Base-by-base conservation (phyloP, 35 echinoderm and acorn worm species). In the Ophiothrix spiculata region DNA sequence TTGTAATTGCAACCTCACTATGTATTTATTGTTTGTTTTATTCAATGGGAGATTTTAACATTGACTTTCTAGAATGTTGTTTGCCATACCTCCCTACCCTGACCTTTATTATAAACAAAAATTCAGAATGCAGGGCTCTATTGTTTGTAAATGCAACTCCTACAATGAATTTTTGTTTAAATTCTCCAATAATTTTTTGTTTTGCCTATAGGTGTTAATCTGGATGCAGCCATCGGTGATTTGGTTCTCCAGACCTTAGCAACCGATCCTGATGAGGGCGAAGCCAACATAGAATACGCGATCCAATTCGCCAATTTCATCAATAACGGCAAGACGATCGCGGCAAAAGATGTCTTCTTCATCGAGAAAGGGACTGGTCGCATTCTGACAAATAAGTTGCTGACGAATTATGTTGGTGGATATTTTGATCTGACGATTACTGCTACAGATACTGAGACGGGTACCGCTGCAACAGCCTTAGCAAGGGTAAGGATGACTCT, bases 341-440 rank as follows among this genome's bases (percentile, higher is more conserved):
- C 75, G 6, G 85, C 80, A 16, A 31, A 76, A 6, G 35, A 64
- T 56, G 83, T 80, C 0, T 97, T 97, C 89, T 73, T 45, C 74
- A 90, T 97, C 1, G 86, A 92, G 6, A 33, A 77, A 36, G 38
- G 25, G 15, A 89, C 90, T 25, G 94, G 94, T 23, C 64, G 75
- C 28, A 85, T 97, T 15, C 17, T 74, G 4, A 91, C 83, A 3
- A 91, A 75, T 39, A 84, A 88, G 23, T 25, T 64, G 17, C 80
- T 97, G 21, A 79, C 76, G 19, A 32, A 83, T 1, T 33, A 54
- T 29, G 64, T 78, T 1, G 77, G 75, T 14, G 94, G 90, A 0
- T 97, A 86, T 63, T 97, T 92, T 80, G 94, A 97, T 77, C 25
- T 97, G n/a, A 81, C 83, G 23, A 80, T 97, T 11, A 73, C 56